phyloP scores from a whole-genome alignment of 2,797 vertebrate genomes.

The Moxostoma hubbsi region DNA sequence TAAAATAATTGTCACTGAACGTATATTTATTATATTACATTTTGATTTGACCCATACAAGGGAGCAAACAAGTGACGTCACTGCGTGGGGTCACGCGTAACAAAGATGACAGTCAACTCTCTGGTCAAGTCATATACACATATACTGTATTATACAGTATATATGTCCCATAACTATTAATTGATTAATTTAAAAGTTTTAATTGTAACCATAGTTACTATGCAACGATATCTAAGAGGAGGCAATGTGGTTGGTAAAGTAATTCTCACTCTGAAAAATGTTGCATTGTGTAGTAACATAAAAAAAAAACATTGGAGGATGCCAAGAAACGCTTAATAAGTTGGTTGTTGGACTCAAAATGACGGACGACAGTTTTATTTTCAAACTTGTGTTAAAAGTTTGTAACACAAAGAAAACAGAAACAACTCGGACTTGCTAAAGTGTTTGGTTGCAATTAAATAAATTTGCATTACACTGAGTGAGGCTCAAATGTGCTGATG shows the following conservation, averaged over 20 bases:
- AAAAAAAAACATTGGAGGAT: too few species aligned
- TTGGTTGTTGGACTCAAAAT: background rate
- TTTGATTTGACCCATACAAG: constrained; percentile 31
- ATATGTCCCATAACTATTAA: too few species aligned
- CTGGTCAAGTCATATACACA: background rate
- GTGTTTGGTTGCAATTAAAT: background rate
- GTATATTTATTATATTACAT: background rate
- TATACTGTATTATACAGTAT: background rate
- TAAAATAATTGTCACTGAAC: background rate
- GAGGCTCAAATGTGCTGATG: background rate
- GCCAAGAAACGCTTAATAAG: background rate
- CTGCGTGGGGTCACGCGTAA: constrained; percentile 76
- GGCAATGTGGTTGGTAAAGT: background rate
- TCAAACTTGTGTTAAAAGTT: background rate
- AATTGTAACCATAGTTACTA: too few species aligned
- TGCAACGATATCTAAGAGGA: background rate
- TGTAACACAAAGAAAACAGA: background rate
- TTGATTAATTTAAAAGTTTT: too few species aligned
- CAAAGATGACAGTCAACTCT: constrained; percentile 44
- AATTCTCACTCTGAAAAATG: background rate
- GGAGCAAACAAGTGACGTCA: constrained; percentile 80
- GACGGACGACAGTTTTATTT: background rate
- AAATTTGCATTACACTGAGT: background rate
- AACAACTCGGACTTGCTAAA: background rate
- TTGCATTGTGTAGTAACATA: background rate